phyloP scores from a whole-genome alignment of 1,140 invertebrate species.

The Drosophila malerkotliana region DNA sequence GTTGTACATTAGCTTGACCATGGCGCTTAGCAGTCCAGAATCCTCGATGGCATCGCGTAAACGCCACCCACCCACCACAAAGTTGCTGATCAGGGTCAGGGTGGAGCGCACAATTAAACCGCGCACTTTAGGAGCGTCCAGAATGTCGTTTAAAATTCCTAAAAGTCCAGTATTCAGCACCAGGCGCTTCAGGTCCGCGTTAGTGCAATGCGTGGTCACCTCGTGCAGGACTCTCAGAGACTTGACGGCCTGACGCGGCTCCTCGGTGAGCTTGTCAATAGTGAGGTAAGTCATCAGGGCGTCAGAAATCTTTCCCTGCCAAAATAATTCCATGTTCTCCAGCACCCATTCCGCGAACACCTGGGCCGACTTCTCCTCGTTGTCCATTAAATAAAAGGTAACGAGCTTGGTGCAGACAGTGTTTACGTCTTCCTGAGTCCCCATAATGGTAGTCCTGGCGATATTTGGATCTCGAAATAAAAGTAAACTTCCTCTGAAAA shows the following conservation, averaged over 20 bases:
- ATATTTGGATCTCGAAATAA: background rate
- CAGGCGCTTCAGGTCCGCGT: slow-evolving; percentile 41
- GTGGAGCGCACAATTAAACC: slow-evolving; percentile 19
- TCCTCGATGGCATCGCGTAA: slow-evolving; percentile 40
- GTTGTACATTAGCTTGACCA: slow-evolving; percentile 9
- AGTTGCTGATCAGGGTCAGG: slow-evolving; percentile 36
- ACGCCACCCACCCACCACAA: slow-evolving; percentile 32
- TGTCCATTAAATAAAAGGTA: slow-evolving; percentile 26
- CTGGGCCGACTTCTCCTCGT: slow-evolving; percentile 23
- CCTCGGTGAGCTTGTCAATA: background rate
- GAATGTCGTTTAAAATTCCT: slow-evolving; percentile 1
- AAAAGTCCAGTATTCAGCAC: slow-evolving; percentile 29
- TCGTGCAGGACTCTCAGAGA: slow-evolving; percentile 38
- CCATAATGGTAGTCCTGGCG: background rate
- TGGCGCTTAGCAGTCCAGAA: slow-evolving; percentile 22
- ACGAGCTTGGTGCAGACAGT: slow-evolving; percentile 6
- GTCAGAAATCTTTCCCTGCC: slow-evolving; percentile 11
- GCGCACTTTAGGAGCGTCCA: background rate
- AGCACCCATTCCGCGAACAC: slow-evolving; percentile 32
- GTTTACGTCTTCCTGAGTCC: background rate
- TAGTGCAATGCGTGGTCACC: slow-evolving; percentile 40
- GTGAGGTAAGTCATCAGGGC: background rate
- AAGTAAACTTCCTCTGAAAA: background rate
- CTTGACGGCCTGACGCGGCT: slow-evolving; percentile 33
- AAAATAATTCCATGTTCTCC: slow-evolving; percentile 18